Conservation (phyloP, 2,797 vertebrate species). For the Antennarius maculatus region DNA sequence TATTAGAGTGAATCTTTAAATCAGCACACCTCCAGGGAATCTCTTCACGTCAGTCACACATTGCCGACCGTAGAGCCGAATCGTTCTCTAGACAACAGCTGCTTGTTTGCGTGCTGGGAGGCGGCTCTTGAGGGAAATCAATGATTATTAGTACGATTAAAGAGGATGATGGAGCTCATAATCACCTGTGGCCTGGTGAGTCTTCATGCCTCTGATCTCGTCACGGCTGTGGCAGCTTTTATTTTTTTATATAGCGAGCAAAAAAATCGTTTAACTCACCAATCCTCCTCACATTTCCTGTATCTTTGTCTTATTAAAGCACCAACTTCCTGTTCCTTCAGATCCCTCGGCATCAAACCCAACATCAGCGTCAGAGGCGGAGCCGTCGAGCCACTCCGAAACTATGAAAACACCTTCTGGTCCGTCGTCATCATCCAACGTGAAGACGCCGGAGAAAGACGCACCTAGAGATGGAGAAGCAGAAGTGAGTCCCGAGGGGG, state of each 20-base stretch:
- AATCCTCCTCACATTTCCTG: no score
- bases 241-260: neutral
- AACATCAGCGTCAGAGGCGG: conserved; percentile 71
- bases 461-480: conserved; percentile 74
- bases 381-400: conserved; percentile 76
- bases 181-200: conserved; percentile 56
- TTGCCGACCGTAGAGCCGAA: conserved; percentile 51
- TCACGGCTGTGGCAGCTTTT: conserved; percentile 3
- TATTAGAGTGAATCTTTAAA: conserved; percentile 65
- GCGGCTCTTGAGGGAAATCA: conserved; percentile 60
- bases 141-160: conserved; percentile 62
- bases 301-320: neutral
- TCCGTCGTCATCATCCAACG: conserved; percentile 32
- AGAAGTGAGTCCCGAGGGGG: conserved; percentile 70
- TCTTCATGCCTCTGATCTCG: conserved; percentile 46
- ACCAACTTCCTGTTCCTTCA: conserved; percentile 15
- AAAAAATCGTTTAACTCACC: no score
- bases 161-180: conserved; percentile 38
- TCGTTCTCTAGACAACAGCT: conserved; percentile 29
- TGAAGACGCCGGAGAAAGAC: conserved; percentile 41
- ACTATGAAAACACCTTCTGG: conserved; percentile 75
- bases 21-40: conserved; percentile 41
- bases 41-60: conserved; percentile 35
- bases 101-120: conserved; percentile 39
- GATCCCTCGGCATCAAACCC: conserved; percentile 56